Evolutionary conservation across 2,888 invertebrate genomes (phyloP), one percentile per base, ranked within the genome.

Genomic region (Eulithis prunata): DNA sequence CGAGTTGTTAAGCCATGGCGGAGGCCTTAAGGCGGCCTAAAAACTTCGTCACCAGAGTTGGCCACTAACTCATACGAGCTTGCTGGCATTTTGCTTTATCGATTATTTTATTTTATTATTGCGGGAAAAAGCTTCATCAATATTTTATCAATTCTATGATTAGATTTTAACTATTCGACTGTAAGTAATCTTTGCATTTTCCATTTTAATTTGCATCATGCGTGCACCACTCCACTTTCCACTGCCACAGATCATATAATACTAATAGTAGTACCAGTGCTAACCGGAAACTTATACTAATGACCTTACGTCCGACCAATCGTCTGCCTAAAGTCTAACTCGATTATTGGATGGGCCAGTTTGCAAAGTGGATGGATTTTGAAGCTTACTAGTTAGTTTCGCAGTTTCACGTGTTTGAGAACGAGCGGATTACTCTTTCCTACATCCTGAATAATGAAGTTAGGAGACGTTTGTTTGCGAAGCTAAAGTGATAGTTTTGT

Each of bases 251-350:
- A n/a, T n/a, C n/a, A n/a, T n/a, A n/a, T n/a, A n/a, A n/a, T n/a
- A n/a, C n/a, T n/a, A n/a, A n/a, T n/a, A n/a, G n/a, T n/a, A n/a
- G n/a, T 12, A 13, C 49, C 32, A 41, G 45, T 56, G 52, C 11
- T 57, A 69, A 61, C 60, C 46, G 62, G 14, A 51, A 53, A 21
- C 46, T 57, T 65, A 62, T 32, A 58, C 65, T 72, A 67, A 72
- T 66, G 66, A 66, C 58, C 59, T 62, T 52, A 57, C 68, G 64
- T 45, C 57, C 52, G 57, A 61, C 65, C 63, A 59, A 65, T 59
- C 65, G 62, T 62, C 68, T 66, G 63, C 66, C 68, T 56, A 69
- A 74, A 70, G 71, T 68, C 69, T 70, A 73, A 73, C 67, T 73
- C 60, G 58, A 72, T 73, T 73, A 73, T 65, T 58, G 54, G 64